Evolutionary conservation across 2,113 vertebrate genomes (phyloP).

Genomic region (Myotis lucifugus): DNA sequence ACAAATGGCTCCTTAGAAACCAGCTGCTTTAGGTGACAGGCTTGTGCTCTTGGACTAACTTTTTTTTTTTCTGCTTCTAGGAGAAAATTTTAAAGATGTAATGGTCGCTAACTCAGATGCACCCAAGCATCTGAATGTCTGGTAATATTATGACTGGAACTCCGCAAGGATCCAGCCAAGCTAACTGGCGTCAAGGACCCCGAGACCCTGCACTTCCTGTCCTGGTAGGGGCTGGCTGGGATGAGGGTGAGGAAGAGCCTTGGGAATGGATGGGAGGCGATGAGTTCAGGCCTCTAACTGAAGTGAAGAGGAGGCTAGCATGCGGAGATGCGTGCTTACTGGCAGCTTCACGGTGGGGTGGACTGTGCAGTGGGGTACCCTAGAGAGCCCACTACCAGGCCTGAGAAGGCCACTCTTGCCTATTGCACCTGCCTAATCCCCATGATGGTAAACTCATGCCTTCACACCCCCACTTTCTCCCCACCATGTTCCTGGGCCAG

Average conservation of each 20-base stretch:
- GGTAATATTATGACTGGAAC: background rate
- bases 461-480: background rate
- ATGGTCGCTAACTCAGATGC: background rate
- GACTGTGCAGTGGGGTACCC: background rate
- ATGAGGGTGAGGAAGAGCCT: background rate
- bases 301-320: background rate
- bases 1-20: background rate
- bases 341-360: background rate
- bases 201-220: background rate
- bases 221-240: background rate
- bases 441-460: background rate
- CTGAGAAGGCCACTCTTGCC: background rate
- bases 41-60: background rate
- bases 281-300: conserved; percentile 40
- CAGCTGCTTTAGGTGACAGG: background rate
- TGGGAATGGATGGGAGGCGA: background rate
- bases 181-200: background rate
- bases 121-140: background rate
- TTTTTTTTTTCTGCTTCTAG: background rate
- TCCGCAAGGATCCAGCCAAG: background rate
- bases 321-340: background rate
- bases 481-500: background rate
- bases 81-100: background rate
- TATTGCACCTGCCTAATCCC: background rate
- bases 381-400: background rate